Percentiles rank a stretch among this genome's conserved stretches.
Evolutionary conservation across 2,113 vertebrate species (phyloP).

Genomic region (Paracanthobrama guichenoti): DNA sequence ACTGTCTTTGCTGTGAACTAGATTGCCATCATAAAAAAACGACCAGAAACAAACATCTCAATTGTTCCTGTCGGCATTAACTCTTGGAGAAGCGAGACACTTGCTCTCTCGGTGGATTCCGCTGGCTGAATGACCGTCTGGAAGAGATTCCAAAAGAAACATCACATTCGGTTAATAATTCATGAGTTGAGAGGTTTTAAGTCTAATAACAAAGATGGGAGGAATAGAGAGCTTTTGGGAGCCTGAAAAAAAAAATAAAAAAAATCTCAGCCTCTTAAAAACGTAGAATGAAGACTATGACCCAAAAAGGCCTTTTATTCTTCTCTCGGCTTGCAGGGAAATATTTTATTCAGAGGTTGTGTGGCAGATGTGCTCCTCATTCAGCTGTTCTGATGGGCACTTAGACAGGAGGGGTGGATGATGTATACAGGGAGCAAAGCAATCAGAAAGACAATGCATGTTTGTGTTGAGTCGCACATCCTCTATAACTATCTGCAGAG

Average conservation of each 20-base stretch:
- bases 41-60: neutral
- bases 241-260: neutral
- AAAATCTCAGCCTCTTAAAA: constrained; percentile 11
- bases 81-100: neutral
- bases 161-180: constrained; percentile 27
- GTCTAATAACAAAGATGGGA: constrained; percentile 22
- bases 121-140: neutral
- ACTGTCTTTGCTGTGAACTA: neutral
- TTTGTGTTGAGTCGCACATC: neutral
- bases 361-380: constrained; percentile 59
- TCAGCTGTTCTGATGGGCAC: constrained; percentile 36
- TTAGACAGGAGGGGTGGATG: constrained; percentile 20
- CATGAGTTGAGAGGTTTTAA: constrained; percentile 27
- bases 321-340: constrained; percentile 55
- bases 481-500: neutral
- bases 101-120: neutral
- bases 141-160: constrained; percentile 21
- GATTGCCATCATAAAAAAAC: neutral
- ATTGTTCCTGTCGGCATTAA: neutral
- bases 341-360: constrained; percentile 67
- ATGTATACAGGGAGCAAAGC: constrained; percentile 4
- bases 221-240: constrained; percentile 2
- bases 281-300: constrained; percentile 51
- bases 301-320: constrained; percentile 61
- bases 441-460: constrained; percentile 39